Base-by-base conservation (phyloP, 2,888 invertebrate genomes). In the Brachylomia viminalis region DNA sequence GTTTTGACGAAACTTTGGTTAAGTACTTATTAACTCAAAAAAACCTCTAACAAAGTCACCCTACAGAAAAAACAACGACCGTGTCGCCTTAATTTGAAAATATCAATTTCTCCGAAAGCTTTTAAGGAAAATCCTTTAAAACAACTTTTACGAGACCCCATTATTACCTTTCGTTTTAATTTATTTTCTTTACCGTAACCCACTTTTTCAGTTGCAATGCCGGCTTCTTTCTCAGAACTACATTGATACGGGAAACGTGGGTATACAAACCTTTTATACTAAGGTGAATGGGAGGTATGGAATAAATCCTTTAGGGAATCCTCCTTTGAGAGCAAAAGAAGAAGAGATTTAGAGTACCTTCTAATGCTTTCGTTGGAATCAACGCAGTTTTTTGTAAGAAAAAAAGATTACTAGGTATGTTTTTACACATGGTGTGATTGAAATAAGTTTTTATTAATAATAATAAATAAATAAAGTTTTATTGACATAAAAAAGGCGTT, bases 91-190 rank as follows among this genome's bases (percentile, higher is more conserved):
- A 81, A 81, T 77, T 81, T 66, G 52, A 58, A 79, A 79, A 82
- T 82, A 79, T 79, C 69, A 76, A 76, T 76, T 74, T 70, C 54
- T 69, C 11, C n/a, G 23, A 84, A 84, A 84, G 71, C 79, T 84
- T 82, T 77, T 75, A 75, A 52, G 67, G 62, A 72, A 80, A 82
- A 81, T 71, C 72, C 74, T 75, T 71, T 47, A 66, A 67, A 76
- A 82, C 45, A 77, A 75, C 58, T 71, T 71, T 71, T 68, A 58
- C 38, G 58, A 75, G 75, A 68, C 7, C 17, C 65, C 56, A 75
- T 80, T 72, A 75, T 62, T 71, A 77, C 70, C 71, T 73, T 73
- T 75, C 66, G 45, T 74, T 85, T 59, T 65, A 71, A 84, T 83
- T 77, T 84, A 77, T 74, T 77, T 85, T 77, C 79, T 58, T 77